phyloP scores from a whole-genome alignment of 2,113 vertebrate species.

The Marmota monax region DNA sequence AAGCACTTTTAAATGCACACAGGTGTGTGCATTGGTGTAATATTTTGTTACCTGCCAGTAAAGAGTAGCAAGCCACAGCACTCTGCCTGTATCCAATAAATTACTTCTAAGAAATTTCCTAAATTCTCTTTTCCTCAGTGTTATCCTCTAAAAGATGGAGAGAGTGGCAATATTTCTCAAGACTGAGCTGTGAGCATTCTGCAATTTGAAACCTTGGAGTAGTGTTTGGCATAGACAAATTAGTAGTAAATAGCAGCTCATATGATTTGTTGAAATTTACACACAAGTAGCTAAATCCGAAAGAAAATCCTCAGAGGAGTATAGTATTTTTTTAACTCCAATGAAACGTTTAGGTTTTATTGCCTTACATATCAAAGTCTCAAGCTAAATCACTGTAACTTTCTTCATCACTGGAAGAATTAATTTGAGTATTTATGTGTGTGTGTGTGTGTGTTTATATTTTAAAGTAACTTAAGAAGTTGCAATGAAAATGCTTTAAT shows the following conservation, averaged over 20 bases:
- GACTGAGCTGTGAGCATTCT: neutral
- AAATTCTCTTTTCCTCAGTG: neutral
- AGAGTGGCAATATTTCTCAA: neutral
- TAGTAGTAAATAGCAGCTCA: neutral
- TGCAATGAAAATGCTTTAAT: neutral
- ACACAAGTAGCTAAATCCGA: neutral
- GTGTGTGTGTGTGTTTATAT: too few species aligned
- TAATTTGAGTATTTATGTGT: neutral
- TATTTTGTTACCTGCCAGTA: neutral
- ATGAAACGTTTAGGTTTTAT: neutral
- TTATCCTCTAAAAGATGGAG: neutral
- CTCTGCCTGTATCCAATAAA: rapidly evolving
- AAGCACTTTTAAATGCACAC: too few species aligned
- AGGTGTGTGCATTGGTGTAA: neutral
- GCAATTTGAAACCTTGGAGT: neutral
- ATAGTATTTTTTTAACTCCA: neutral
- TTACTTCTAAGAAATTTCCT: too few species aligned
- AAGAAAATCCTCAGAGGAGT: neutral
- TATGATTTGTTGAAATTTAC: neutral
- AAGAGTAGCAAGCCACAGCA: rapidly evolving
- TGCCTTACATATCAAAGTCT: neutral
- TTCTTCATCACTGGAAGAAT: neutral
- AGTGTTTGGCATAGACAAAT: neutral
- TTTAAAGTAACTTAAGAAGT: neutral
- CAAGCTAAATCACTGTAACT: neutral